Evolutionary conservation across 2,888 invertebrate species (phyloP), one percentile per base, ranked within the genome.

Genomic region (Axea sp.): DNA sequence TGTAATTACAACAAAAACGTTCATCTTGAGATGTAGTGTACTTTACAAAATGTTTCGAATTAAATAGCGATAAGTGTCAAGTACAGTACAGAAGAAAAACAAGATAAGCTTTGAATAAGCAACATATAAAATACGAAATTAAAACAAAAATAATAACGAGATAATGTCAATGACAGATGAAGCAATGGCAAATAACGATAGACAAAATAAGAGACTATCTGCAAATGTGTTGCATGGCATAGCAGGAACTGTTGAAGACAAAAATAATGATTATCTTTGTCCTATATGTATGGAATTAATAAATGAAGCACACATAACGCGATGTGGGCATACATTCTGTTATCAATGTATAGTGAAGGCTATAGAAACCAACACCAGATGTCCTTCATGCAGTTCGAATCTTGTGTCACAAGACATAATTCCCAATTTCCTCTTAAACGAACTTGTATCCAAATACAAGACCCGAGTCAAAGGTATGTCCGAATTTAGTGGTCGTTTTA

Each of bases 241-340:
- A 37, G 91, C 91, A 1, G 91, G 91, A 41, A 91, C 91, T 0
- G 88, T 91, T 0, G 93, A 93, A 78, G 92, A 93, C 81, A 92
- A 92, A 87, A 92, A 91, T 83, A 90, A 91, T 78, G 92, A 92
- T 83, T 90, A 89, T 77, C 88, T 91, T 49, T 95, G 96, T 84
- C 95, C 96, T 0, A 93, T 96, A 51, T 97, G 97, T 88, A 95
- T 96, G 88, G 95, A 96, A 86, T 89, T 95, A 41, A 95, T 97
- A 71, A 93, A 93, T 78, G 96, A 96, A 87, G 96, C 97, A 0
- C 93, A 96, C 87, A 95, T 97, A 82, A 96, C 96, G 0, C 92
- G 93, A 77, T 97, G 97, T 88, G 97, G 97, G 0, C 97, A 97
- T 86, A 96, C 96, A 0, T 97, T 95, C 89, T 97, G 97, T 88